Conservation (phyloP, 2,113 vertebrate species). For the Sula dactylatra region DNA sequence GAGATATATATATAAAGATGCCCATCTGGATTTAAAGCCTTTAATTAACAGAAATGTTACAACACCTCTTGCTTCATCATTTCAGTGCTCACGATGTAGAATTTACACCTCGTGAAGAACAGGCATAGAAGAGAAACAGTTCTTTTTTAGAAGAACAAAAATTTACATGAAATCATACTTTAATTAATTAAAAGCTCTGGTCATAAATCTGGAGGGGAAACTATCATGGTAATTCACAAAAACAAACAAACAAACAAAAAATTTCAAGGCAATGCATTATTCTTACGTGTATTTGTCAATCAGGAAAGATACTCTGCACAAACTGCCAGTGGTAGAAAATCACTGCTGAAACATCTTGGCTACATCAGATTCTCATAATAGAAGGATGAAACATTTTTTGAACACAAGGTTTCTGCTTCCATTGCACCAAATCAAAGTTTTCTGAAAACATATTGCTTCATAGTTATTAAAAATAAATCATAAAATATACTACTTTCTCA, state of each 20-base stretch:
- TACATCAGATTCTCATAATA: background rate
- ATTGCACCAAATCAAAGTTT: background rate
- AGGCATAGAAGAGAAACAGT: background rate
- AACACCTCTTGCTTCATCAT: background rate
- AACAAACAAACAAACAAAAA: background rate
- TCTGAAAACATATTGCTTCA: slow-evolving; percentile 44
- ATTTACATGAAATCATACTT: background rate
- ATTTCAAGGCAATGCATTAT: background rate
- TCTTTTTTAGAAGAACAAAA: background rate
- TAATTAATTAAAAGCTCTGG: background rate
- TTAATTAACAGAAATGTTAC: background rate
- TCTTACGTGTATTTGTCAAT: background rate
- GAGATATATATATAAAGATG: background rate
- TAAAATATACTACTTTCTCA: slow-evolving; percentile 1
- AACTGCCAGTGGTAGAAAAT: background rate
- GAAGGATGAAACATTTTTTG: background rate
- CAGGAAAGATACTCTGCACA: background rate
- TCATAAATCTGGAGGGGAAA: background rate
- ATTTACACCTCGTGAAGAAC: background rate
- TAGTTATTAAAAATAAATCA: slow-evolving; percentile 43
- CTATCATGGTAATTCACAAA: background rate
- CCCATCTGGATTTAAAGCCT: background rate
- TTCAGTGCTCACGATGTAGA: background rate
- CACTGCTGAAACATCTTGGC: background rate
- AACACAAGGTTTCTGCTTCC: background rate